A percentile compares a stretch with the other conserved stretches of the same genome.
Conservation (phyloP, 2,888 invertebrate genomes). For the Hirtodrosophila alboralis region DNA sequence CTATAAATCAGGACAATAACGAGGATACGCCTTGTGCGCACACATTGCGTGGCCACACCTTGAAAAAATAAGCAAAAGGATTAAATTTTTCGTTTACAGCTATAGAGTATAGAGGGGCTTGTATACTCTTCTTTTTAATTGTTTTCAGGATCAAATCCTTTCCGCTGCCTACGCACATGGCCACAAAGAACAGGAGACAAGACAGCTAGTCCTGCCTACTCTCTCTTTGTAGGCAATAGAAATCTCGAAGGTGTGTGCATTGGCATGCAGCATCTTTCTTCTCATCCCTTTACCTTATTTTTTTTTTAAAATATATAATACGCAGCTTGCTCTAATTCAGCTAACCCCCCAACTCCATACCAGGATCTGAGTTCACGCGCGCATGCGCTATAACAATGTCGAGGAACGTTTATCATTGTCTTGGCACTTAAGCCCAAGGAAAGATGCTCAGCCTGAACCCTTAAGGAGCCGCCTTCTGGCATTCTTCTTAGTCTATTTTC, state of each 20-base stretch:
- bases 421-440: slow-evolving; percentile 44
- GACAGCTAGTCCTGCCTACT: slow-evolving; percentile 24
- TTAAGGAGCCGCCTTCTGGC: slow-evolving; percentile 31
- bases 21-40: slow-evolving; percentile 42
- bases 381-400: slow-evolving; percentile 44
- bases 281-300: slow-evolving; percentile 39
- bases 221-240: slow-evolving; percentile 10
- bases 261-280: slow-evolving; percentile 47
- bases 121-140: slow-evolving; percentile 58
- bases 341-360: slow-evolving; percentile 15
- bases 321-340: slow-evolving; percentile 44
- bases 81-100: slow-evolving; percentile 49
- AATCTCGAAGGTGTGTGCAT: slow-evolving; percentile 52
- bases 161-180: slow-evolving; percentile 64
- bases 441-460: slow-evolving; percentile 15
- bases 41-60: slow-evolving; percentile 74
- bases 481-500: slow-evolving; percentile 61
- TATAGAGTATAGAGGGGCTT: slow-evolving; percentile 8
- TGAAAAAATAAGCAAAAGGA: slow-evolving; percentile 80
- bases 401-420: slow-evolving; percentile 24
- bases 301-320: slow-evolving; percentile 18
- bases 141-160: slow-evolving; percentile 55
- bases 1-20: slow-evolving; percentile 68
- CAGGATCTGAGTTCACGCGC: slow-evolving; percentile 18
- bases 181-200: slow-evolving; percentile 47